These are phyloP conservation scores for Oryctes rhinoceros DNA, from an alignment of 1,140 invertebrate genomes.

Conservation along the genomic window DNA sequence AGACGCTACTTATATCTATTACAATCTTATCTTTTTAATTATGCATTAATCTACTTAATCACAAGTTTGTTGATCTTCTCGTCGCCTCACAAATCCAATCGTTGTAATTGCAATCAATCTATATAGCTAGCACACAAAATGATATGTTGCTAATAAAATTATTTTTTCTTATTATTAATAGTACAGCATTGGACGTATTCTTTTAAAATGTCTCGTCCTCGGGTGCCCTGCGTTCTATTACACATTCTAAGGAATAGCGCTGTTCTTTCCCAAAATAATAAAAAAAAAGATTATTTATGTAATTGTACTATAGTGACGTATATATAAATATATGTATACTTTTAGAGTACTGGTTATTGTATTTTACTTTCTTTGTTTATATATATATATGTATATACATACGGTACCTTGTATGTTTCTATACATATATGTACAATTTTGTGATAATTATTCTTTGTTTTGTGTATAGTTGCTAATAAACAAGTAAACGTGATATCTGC, in stretches of 20 bases:
- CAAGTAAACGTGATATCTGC: constrained; percentile 9
- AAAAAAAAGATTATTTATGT: constrained; percentile 15
- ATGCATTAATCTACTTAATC: neutral
- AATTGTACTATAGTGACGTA: constrained; percentile 28
- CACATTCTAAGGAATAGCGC: neutral
- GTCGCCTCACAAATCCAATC: neutral
- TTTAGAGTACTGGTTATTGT: constrained; percentile 32
- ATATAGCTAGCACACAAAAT: no score
- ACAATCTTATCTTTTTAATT: neutral
- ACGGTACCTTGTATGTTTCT: neutral
- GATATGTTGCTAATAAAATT: neutral
- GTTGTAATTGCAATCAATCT: neutral
- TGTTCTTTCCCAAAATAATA: neutral
- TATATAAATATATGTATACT: constrained; percentile 4
- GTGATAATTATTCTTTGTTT: constrained; percentile 36
- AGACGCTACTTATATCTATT: neutral
- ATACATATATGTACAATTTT: constrained; percentile 26
- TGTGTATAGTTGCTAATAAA: constrained; percentile 33
- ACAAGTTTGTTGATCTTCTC: neutral
- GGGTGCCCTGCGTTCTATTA: neutral
- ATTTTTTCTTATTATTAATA: no score
- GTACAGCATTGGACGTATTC: no score
- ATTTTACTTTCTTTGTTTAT: constrained; percentile 28
- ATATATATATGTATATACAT: constrained; percentile 11
- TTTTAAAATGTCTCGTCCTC: no score